These are phyloP conservation scores for Bradypodion pumilum DNA, from an alignment of 2,797 vertebrate genomes.

Conservation along the genomic window DNA sequence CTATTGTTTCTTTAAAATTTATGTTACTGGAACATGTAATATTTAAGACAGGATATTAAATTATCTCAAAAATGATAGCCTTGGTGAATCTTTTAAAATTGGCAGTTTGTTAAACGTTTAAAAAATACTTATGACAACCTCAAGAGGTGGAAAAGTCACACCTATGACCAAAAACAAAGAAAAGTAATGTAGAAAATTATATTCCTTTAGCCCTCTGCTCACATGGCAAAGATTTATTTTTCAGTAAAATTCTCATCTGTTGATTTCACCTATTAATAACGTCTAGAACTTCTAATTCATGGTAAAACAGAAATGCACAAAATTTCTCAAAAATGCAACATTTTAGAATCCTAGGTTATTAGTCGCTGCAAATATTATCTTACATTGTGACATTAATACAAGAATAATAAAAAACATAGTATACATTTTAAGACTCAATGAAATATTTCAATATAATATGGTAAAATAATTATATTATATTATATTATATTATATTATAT, in stretches of 20 bases:
- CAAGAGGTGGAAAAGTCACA: neutral
- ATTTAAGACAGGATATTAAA: neutral
- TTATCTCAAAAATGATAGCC: neutral
- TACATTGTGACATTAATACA: neutral
- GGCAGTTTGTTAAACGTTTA: neutral
- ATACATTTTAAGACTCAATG: neutral
- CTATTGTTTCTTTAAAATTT: neutral
- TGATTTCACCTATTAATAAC: neutral
- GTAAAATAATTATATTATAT: neutral
- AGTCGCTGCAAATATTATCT: neutral
- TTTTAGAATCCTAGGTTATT: neutral
- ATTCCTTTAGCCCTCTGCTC: neutral
- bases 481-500: too few species aligned
- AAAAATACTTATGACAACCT: neutral
- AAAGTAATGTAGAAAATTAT: neutral
- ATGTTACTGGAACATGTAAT: neutral
- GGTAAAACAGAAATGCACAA: neutral
- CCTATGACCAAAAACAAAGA: neutral
- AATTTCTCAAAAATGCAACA: neutral
- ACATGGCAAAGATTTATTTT: neutral
- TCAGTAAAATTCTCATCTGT: neutral
- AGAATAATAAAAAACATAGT: neutral
- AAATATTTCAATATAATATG: neutral
- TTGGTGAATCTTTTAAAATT: neutral
- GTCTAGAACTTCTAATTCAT: neutral